Evolutionary conservation across 2,797 vertebrate genomes (phyloP).

Genomic region (Diglossa cyanea): DNA sequence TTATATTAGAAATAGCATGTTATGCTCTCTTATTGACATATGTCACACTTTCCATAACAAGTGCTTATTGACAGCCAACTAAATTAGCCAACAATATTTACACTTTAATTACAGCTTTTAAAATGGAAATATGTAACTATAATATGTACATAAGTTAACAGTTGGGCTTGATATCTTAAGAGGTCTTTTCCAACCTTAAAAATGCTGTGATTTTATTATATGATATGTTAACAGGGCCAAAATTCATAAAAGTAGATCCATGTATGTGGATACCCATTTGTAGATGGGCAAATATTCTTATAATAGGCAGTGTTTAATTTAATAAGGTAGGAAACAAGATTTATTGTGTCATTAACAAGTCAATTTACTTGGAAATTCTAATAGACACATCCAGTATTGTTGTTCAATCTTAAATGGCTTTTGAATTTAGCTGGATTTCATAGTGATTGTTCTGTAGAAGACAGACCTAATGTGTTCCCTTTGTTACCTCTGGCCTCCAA

Average conservation of each 20-base stretch:
- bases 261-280: neutral
- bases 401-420: neutral
- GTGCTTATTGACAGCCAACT: constrained; percentile 22
- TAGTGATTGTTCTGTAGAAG: neutral
- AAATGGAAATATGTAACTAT: constrained; percentile 19
- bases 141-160: neutral
- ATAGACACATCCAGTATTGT: neutral
- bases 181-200: neutral
- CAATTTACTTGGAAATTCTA: neutral
- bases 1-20: constrained; percentile 3
- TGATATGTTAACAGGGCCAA: neutral
- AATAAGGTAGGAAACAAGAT: neutral
- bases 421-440: neutral
- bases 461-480: neutral
- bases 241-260: neutral
- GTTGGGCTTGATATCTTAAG: neutral
- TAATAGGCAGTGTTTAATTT: neutral
- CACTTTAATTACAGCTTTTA: constrained; percentile 24
- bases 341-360: neutral
- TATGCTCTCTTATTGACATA: constrained; percentile 35
- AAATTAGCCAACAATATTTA: constrained; percentile 57
- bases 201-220: neutral
- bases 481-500: neutral
- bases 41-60: constrained; percentile 24
- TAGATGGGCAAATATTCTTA: neutral